These are phyloP conservation scores for Pristiophorus japonicus DNA, from an alignment of 2,113 vertebrate genomes.

Conservation along the genomic window DNA sequence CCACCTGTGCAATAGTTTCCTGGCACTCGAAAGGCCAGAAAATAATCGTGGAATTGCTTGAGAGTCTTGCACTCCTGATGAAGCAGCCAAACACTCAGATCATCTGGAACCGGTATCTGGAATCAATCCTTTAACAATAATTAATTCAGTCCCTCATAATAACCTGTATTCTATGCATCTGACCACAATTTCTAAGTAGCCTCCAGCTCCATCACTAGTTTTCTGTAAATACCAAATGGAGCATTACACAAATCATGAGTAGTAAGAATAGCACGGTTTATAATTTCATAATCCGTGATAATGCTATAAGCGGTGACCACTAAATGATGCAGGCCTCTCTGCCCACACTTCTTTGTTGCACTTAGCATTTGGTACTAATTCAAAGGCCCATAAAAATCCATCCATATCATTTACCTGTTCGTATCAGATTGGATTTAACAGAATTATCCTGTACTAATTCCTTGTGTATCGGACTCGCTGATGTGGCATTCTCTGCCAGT, in stretches of 20 bases:
- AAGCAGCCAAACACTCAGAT: slow-evolving; percentile 1
- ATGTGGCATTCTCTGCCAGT: neutral
- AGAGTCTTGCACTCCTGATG: neutral
- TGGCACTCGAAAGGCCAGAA: neutral
- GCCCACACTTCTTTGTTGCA: neutral
- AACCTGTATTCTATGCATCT: neutral
- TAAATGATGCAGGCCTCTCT: neutral
- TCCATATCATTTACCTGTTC: neutral
- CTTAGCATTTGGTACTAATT: neutral
- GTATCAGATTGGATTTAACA: neutral
- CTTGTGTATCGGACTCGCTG: neutral
- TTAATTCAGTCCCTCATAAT: slow-evolving; percentile 8
- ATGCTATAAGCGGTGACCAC: neutral
- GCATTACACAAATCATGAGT: neutral
- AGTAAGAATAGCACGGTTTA: neutral
- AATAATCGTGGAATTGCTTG: neutral
- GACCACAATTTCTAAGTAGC: neutral
- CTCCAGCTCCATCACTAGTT: neutral
- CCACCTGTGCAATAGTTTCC: neutral
- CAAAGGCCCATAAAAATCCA: neutral
- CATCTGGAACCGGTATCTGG: neutral
- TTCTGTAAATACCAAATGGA: neutral
- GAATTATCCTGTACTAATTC: neutral
- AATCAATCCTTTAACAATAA: neutral
- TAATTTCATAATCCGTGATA: neutral